Evolutionary conservation across 2,113 vertebrate genomes (phyloP).

Genomic region (Ictalurus furcatus): DNA sequence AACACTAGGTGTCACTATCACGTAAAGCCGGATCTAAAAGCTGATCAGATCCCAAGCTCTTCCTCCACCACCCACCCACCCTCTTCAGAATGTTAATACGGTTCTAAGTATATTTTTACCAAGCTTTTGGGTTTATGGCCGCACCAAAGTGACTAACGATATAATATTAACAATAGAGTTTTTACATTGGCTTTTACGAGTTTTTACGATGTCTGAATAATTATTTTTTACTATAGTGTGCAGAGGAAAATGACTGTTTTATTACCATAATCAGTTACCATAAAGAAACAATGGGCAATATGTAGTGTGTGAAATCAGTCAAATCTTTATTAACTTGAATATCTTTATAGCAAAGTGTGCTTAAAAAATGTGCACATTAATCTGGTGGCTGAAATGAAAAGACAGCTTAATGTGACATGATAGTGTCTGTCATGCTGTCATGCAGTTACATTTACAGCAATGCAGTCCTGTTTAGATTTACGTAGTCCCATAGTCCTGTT

Average conservation of each 20-base stretch:
- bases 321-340: not conserved
- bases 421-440: not conserved
- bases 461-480: not conserved
- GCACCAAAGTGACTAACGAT: not conserved
- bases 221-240: not conserved
- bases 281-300: not conserved
- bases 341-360: not conserved
- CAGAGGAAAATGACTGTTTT: not conserved
- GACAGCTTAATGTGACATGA: not conserved
- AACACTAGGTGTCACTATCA: constrained; percentile 27
- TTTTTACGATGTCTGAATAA: not conserved
- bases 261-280: not conserved
- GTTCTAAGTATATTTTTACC: not conserved
- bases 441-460: not conserved
- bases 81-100: not conserved
- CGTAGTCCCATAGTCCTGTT: too few relatives aligned
- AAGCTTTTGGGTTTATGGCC: not conserved
- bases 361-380: not conserved
- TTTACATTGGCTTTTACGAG: too few relatives aligned
- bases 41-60: not conserved
- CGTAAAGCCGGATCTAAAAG: not conserved
- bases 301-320: not conserved
- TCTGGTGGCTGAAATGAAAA: not conserved
- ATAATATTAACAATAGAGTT: not conserved
- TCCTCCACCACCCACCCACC: too few relatives aligned